Evolutionary conservation across 2,888 invertebrate genomes (phyloP).

Genomic region (Empis stercorea): DNA sequence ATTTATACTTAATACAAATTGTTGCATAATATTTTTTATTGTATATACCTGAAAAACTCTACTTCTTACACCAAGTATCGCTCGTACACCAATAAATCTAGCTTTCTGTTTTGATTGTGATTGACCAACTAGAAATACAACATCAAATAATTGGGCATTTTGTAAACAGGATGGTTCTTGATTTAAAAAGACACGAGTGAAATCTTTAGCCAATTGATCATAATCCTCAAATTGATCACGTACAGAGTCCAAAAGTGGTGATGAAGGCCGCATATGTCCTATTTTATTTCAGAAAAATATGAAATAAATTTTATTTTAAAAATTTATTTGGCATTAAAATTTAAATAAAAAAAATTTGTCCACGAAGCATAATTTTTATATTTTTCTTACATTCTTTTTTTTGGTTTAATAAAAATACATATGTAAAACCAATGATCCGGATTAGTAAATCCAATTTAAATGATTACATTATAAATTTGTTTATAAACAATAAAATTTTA

Average conservation of each 20-base stretch:
- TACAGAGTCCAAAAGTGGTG: slow-evolving; percentile 82
- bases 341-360: not conserved
- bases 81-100: slow-evolving; percentile 79
- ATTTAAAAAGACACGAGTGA: slow-evolving; percentile 78
- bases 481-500: too few relatives aligned
- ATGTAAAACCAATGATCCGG: too few relatives aligned
- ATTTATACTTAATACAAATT: too few relatives aligned
- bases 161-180: slow-evolving; percentile 62
- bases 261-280: slow-evolving; percentile 84
- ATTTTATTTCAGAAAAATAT: not conserved
- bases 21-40: not conserved
- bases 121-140: slow-evolving; percentile 81
- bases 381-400: too few relatives aligned
- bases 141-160: slow-evolving; percentile 78
- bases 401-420: too few relatives aligned
- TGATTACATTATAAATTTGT: too few relatives aligned
- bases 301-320: not conserved
- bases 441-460: too few relatives aligned
- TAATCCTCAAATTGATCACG: slow-evolving; percentile 90
- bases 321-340: not conserved
- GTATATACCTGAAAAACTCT: slow-evolving; percentile 43
- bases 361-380: too few relatives aligned
- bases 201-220: slow-evolving; percentile 86
- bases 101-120: slow-evolving; percentile 86
- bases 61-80: slow-evolving; percentile 82